Evolutionary conservation across 2,888 invertebrate species (phyloP), one percentile per base, ranked within the genome.

Genomic region (Drosophila meridionalis): DNA sequence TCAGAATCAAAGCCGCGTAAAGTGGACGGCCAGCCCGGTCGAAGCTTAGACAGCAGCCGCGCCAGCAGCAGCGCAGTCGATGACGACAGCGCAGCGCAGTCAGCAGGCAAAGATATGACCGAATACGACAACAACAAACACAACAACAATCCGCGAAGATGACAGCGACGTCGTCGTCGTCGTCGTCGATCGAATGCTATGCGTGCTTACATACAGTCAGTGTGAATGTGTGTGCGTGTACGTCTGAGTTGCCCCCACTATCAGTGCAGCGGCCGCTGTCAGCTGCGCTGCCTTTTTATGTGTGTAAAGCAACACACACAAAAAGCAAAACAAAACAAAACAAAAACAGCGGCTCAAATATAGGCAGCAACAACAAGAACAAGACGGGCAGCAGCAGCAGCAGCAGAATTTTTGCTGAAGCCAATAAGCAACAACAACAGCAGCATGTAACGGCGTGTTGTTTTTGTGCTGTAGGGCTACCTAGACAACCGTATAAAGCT

Each of bases 81-180:
- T 71, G 78, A 76, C 78, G 76, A 71, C 77, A 71, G 77, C 36
- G 71, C 71, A 63, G 71, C 64, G 53, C 80, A 59, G 60, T 36
- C n/a, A 43, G 68, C 72, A 52, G 56, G 70, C 78, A 76, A 65
- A 90, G 91, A 91, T 89, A 85, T 90, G 91, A 91, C 92, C 91
- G 90, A 90, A 91, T 88, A 90, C 86, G 89, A 86, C 80, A 74
- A 81, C 69, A 53, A 34, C 6, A 34, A 34, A 7, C 7, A 34
- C 42, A 40, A 57, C 61, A 72, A 52, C 32, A 52, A 38, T 42
- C 50, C 59, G 63, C 66, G 76, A 80, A 57, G 61, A 69, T 60
- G 48, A 61, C 59, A 68, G 47, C 65, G 42, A 60, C 47, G 43
- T 43, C 57, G 70, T 9, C 53, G n/a, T 32, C 45, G n/a, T 40